phyloP scores from a whole-genome alignment of 35 echinoderm and acorn worm genomes.

The Lytechinus pictus region DNA sequence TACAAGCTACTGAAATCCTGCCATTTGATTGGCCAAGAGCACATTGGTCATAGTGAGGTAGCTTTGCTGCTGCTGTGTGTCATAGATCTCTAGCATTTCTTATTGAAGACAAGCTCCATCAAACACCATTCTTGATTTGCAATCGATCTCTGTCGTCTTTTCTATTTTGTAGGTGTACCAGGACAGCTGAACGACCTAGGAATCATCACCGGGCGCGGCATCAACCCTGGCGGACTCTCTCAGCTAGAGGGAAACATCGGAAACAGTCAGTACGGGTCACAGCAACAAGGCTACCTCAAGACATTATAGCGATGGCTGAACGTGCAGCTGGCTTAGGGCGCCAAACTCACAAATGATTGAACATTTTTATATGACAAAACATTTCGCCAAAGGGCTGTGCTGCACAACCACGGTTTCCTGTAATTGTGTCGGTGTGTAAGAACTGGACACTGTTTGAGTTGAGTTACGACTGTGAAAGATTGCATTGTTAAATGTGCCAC shows the following conservation, averaged over 20 bases:
- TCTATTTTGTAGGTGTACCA: conserved; percentile 29
- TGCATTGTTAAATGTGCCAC: background rate
- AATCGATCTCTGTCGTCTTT: background rate
- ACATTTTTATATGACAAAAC: background rate
- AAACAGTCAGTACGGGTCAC: conserved; percentile 42
- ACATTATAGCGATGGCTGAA: conserved; percentile 65
- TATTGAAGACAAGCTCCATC: no score
- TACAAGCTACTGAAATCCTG: no score
- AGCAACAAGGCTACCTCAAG: conserved; percentile 65
- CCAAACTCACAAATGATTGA: background rate
- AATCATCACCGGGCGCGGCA: conserved; percentile 56
- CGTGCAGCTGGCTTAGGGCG: background rate
- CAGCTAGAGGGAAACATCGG: conserved; percentile 39
- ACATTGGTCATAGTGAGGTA: no score
- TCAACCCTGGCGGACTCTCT: conserved; percentile 58
- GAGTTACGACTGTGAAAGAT: background rate
- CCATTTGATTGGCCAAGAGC: no score
- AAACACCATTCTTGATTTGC: no score
- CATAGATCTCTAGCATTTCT: no score
- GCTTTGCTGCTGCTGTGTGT: no score
- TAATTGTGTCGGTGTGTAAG: background rate
- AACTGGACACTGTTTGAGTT: background rate
- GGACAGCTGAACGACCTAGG: conserved; percentile 50
- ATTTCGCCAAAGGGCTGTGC: background rate
- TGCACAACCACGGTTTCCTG: background rate